A percentile compares a stretch with the other conserved stretches of the same genome.
phyloP scores from a whole-genome alignment of 2,888 invertebrate genomes.

The Morinoia aosen region DNA sequence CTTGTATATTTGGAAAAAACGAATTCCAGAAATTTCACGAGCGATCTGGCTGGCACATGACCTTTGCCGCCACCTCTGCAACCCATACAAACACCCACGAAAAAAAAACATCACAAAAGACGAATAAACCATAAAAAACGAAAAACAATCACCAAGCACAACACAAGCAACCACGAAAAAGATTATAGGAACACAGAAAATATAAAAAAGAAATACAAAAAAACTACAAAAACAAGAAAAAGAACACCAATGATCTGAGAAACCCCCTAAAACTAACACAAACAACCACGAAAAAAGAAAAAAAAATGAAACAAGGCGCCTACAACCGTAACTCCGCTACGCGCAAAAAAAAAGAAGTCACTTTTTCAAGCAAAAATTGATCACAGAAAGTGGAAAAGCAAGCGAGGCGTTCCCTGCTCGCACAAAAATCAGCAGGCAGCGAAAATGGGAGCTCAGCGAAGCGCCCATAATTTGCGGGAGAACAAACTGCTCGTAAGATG shows the following conservation, averaged over 20 bases:
- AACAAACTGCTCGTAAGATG: neutral
- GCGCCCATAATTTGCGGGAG: neutral
- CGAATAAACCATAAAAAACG: no score
- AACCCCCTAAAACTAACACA: no score
- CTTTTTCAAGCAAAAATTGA: neutral
- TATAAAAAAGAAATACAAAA: no score
- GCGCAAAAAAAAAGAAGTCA: neutral
- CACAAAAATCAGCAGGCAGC: neutral
- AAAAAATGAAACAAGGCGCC: neutral
- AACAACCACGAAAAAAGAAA: no score
- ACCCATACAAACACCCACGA: neutral
- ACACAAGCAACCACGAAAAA: no score
- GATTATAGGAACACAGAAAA: no score
- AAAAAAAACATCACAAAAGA: no score
- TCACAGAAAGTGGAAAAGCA: neutral
- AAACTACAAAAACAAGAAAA: no score
- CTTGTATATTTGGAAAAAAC: neutral
- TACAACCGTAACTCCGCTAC: neutral
- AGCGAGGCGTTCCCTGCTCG: neutral
- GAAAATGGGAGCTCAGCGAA: neutral
- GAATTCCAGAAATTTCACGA: neutral
- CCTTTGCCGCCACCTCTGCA: neutral
- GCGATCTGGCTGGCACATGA: neutral
- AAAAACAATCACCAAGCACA: no score
- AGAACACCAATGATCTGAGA: no score